Percentiles rank a stretch among this genome's conserved stretches.
phyloP scores from a whole-genome alignment of 2,888 invertebrate species.

The Octodonta nipae region DNA sequence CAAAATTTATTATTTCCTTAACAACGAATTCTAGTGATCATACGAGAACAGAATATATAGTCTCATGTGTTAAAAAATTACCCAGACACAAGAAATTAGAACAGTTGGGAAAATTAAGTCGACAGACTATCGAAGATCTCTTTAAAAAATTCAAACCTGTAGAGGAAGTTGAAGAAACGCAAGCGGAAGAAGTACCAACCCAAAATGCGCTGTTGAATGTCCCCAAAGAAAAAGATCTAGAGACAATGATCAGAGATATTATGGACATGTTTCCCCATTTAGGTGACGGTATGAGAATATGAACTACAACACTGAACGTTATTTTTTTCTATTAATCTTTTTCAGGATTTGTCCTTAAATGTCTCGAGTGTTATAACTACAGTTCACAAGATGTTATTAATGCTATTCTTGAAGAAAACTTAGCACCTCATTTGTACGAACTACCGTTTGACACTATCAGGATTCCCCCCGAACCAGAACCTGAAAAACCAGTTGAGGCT shows the following conservation, averaged over 20 bases:
- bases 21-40: slow-evolving; percentile 23
- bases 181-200: slow-evolving; percentile 12
- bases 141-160: slow-evolving; percentile 18
- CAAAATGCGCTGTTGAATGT: slow-evolving; percentile 1
- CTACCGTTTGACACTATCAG: slow-evolving; percentile 32
- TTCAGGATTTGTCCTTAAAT: slow-evolving; percentile 48
- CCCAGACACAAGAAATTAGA: slow-evolving; percentile 19
- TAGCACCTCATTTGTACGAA: slow-evolving; percentile 39
- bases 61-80: slow-evolving; percentile 25
- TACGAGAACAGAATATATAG: slow-evolving; percentile 29
- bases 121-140: slow-evolving; percentile 16
- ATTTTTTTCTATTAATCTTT: slow-evolving; percentile 5
- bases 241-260: slow-evolving; percentile 35
- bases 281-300: slow-evolving; percentile 48
- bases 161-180: slow-evolving; percentile 10
- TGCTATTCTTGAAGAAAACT: slow-evolving; percentile 63
- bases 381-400: slow-evolving; percentile 66
- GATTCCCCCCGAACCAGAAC: slow-evolving; percentile 46
- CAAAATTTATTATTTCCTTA: too few relatives aligned
- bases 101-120: slow-evolving; percentile 15
- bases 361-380: slow-evolving; percentile 64
- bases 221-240: slow-evolving; percentile 25
- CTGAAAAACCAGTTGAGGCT: slow-evolving; percentile 24
- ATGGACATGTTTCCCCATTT: slow-evolving; percentile 60
- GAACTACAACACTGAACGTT: background rate